These are phyloP conservation scores for Piprites chloris DNA, from an alignment of 2,113 vertebrate species.

Conservation along the genomic window DNA sequence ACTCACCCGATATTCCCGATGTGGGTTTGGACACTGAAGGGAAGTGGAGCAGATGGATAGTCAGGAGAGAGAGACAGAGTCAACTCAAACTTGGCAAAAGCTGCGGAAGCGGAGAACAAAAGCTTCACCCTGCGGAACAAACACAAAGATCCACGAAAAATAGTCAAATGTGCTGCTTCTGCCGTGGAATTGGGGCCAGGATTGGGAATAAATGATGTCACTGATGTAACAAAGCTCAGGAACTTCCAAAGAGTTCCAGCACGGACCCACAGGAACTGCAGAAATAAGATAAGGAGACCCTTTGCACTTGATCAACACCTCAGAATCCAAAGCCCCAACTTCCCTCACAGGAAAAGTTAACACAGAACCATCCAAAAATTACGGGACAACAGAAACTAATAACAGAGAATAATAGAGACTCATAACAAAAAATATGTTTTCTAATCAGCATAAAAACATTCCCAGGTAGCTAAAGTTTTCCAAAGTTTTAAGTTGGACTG, in stretches of 20 bases:
- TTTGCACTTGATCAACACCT: not conserved
- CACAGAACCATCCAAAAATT: not conserved
- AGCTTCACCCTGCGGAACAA: conserved; percentile 67
- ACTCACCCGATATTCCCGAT: conserved; percentile 74
- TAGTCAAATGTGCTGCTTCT: not conserved
- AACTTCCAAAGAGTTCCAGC: not conserved
- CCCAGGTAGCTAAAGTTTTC: not conserved
- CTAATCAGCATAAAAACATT: not conserved
- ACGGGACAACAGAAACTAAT: not conserved
- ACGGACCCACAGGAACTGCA: not conserved
- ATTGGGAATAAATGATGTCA: not conserved
- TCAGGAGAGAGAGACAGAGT: conserved; percentile 54
- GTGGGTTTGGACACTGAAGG: conserved; percentile 59
- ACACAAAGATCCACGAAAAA: not conserved
- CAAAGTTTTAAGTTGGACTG: not conserved
- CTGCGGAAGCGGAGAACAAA: conserved; percentile 70
- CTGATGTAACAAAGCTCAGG: not conserved
- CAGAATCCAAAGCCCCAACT: not conserved
- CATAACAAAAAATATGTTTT: not conserved
- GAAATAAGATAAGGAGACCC: not conserved
- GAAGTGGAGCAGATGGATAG: conserved; percentile 65
- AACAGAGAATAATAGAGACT: not conserved
- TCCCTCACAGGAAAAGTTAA: not conserved
- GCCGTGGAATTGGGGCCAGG: not conserved
- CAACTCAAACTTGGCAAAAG: conserved; percentile 76